Percentiles rank a stretch among this genome's conserved stretches.
Evolutionary conservation across 2,113 vertebrate genomes (phyloP).

Genomic region (Lates calcarifer): DNA sequence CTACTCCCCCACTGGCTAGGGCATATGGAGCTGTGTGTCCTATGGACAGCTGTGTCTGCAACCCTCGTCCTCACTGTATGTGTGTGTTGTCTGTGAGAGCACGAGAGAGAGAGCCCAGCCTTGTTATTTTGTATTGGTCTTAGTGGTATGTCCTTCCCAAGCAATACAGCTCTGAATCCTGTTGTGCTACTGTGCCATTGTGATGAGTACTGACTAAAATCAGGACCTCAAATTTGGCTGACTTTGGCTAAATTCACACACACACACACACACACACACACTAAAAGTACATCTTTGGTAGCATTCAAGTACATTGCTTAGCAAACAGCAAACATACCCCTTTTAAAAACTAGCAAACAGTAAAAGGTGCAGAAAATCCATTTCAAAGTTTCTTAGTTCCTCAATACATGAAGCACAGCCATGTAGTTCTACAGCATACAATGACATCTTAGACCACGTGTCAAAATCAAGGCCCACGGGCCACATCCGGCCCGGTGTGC

Average conservation of each 20-base stretch:
- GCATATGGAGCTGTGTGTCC: slow-evolving; percentile 81
- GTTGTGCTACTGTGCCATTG: background rate
- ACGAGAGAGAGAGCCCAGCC: slow-evolving; percentile 11
- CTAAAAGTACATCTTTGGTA: background rate
- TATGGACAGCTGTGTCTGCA: slow-evolving; percentile 75
- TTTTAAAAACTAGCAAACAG: background rate
- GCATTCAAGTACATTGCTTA: background rate
- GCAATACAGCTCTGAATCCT: slow-evolving; percentile 11
- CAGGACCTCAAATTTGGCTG: background rate
- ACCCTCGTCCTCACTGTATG: slow-evolving; percentile 52
- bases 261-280: background rate
- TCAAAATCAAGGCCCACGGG: too few relatives aligned
- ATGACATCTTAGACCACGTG: background rate
- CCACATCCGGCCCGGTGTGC: too few relatives aligned
- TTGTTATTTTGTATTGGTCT: slow-evolving; percentile 27
- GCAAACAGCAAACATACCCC: background rate
- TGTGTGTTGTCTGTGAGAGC: slow-evolving; percentile 38
- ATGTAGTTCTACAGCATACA: background rate
- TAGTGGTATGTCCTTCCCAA: slow-evolving; percentile 7
- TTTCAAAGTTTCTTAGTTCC: background rate
- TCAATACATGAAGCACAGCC: background rate
- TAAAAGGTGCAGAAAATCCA: background rate
- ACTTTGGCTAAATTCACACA: background rate
- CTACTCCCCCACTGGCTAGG: slow-evolving; percentile 75
- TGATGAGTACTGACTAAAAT: background rate